A percentile compares a stretch with the other conserved stretches of the same genome.
Conservation (phyloP, 2,113 vertebrate species). For the Barbus barbus region DNA sequence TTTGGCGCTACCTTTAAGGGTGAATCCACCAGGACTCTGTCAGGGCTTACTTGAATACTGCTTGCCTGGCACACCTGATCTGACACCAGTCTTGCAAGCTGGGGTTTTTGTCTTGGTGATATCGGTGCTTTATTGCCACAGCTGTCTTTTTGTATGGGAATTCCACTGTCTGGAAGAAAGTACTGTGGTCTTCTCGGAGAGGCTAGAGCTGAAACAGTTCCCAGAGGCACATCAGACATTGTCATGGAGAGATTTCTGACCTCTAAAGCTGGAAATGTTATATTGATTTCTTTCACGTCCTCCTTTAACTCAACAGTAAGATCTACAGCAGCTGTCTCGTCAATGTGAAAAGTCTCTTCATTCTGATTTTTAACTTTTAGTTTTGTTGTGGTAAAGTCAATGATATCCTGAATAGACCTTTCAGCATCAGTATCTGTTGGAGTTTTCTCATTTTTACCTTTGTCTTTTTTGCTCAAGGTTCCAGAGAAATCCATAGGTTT, state of each 20-base stretch:
- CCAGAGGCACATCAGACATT: slow-evolving; percentile 15
- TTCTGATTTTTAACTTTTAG: slow-evolving; percentile 61
- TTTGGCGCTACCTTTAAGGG: slow-evolving; percentile 37
- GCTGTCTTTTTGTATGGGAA: slow-evolving; percentile 16
- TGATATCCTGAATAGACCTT: slow-evolving; percentile 37
- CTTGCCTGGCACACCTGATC: slow-evolving; percentile 53
- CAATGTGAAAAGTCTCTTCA: slow-evolving; percentile 3
- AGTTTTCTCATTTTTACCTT: slow-evolving; percentile 37
- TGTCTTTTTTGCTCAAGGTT: slow-evolving; percentile 49
- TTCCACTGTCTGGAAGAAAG: slow-evolving; percentile 44
- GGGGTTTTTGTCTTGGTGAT: slow-evolving; percentile 10
- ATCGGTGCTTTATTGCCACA: neutral
- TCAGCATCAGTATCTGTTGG: slow-evolving; percentile 31
- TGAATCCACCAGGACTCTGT: slow-evolving; percentile 67
- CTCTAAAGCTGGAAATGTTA: slow-evolving; percentile 46
- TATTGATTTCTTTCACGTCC: slow-evolving; percentile 55
- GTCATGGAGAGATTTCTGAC: slow-evolving; percentile 11
- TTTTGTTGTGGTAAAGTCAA: slow-evolving; percentile 74
- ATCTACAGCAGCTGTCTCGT: slow-evolving; percentile 51
- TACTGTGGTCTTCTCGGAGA: slow-evolving; percentile 30
- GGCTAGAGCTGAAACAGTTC: slow-evolving; percentile 36
- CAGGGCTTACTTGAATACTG: slow-evolving; percentile 60
- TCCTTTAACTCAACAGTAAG: slow-evolving; percentile 66
- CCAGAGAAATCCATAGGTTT: slow-evolving; percentile 72
- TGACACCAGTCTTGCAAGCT: neutral